phyloP scores from a whole-genome alignment of 2,113 vertebrate genomes.

The Crotalus viridis region DNA sequence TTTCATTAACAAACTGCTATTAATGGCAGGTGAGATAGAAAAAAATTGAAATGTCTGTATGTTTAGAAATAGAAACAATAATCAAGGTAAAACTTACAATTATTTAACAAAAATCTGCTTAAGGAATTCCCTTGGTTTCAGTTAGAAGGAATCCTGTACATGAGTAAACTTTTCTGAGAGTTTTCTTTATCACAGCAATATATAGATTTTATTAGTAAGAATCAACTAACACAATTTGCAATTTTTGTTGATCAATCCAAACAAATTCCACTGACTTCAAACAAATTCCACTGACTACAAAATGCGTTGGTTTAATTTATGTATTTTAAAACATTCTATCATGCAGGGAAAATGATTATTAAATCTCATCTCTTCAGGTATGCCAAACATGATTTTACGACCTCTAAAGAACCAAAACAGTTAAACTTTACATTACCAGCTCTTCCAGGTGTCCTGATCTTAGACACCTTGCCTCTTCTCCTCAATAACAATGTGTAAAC shows the following conservation, averaged over 20 bases:
- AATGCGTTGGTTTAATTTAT: constrained; percentile 42
- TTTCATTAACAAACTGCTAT: constrained; percentile 13
- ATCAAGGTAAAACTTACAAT: constrained; percentile 11
- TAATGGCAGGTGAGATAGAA: not conserved
- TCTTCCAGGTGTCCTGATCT: not conserved
- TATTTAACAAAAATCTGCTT: not conserved
- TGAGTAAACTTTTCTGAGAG: not conserved
- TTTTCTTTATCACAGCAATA: constrained; percentile 38
- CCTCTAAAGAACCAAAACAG: not conserved
- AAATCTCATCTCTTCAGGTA: not conserved
- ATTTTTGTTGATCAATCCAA: constrained; percentile 55
- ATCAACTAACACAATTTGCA: constrained; percentile 39
- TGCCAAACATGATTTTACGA: not conserved
- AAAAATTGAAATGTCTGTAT: constrained; percentile 58
- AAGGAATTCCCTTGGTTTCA: not conserved
- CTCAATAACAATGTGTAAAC: not conserved
- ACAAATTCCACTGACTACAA: constrained; percentile 42
- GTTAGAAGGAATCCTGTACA: not conserved
- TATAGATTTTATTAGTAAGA: constrained; percentile 51
- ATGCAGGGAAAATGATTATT: not conserved
- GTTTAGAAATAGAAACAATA: constrained; percentile 50
- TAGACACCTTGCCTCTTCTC: not conserved
- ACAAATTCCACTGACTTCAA: constrained; percentile 44
- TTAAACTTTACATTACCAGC: not conserved
- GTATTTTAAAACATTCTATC: constrained; percentile 46